Base-by-base conservation (phyloP, 2,113 vertebrate genomes). In the Pteropus alecto region DNA sequence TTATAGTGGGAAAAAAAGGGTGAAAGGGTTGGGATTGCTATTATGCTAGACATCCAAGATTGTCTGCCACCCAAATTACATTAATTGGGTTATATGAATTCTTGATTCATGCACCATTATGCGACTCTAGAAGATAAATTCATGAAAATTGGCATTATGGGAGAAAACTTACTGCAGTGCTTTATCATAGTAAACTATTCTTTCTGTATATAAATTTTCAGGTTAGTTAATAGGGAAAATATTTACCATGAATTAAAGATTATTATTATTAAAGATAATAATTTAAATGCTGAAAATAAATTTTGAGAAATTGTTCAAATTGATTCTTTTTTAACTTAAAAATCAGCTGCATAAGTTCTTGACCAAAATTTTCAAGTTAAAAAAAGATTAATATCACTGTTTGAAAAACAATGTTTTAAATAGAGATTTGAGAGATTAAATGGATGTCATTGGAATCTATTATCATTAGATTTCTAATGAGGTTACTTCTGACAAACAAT, bases 381-480 rank as follows among this genome's bases (percentile, higher is more conserved):
- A 86, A 63, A 71, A 85, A 78, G 13, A 76, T 21, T 92, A 65
- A 82, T 48, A 18, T 81, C 51, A 38, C 87, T 93, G 71, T 90
- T 95, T 90, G 41, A 84, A 87, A 95, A 96, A 85, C 73, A 95
- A 58, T 94, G 30, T 87, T 28, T 33, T 95, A 94, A 92, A 85
- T 78, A 96, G 54, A 88, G 82, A 82, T 95, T 95, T 94, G 94
- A 96, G 48, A 94, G 95, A 97, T 90, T 96, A 93, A 96, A 54
- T 96, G 48, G 28, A 63, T 96, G 79, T 54, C 85, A 95, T 90
- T 89, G 60, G 18, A 96, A 94, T 96, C 83, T 87, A 68, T 96
- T 94, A 97, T 94, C 92, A 95, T 97, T 97, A 95, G 13, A 71
- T 90, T 92, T 97, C 83, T 92, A 96, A 97, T 78, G 94, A 84